phyloP scores from a whole-genome alignment of 2,113 vertebrate genomes.

The Archocentrus centrarchus region DNA sequence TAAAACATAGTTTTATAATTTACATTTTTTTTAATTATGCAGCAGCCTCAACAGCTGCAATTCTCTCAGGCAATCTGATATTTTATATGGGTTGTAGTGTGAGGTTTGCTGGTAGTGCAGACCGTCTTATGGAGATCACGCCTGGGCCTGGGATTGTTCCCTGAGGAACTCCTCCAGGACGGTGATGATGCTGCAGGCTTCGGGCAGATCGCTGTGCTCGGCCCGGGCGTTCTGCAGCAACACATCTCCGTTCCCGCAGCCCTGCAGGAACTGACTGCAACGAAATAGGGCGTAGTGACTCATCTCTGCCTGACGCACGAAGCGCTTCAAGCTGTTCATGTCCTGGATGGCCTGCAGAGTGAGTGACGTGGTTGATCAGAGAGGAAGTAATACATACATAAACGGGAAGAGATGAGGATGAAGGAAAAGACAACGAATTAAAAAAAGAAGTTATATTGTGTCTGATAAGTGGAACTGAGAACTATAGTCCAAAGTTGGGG shows the following conservation, averaged over 20 bases:
- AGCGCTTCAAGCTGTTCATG: constrained; percentile 97
- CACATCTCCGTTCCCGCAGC: constrained; percentile 93
- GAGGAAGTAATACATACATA: background rate
- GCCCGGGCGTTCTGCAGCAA: constrained; percentile 91
- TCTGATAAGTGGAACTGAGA: background rate
- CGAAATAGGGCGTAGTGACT: constrained; percentile 96
- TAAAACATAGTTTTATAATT: background rate
- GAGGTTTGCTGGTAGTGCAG: background rate
- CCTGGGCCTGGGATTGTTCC: constrained; percentile 74
- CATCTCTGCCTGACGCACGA: constrained; percentile 95
- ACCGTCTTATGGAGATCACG: background rate
- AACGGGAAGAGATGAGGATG: background rate
- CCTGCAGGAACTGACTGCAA: constrained; percentile 93
- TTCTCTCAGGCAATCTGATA: background rate
- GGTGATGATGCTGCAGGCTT: constrained; percentile 90
- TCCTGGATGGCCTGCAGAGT: constrained; percentile 93
- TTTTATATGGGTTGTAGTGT: constrained; percentile 10
- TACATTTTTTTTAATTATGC: background rate
- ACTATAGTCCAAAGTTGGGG: background rate
- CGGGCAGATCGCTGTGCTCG: constrained; percentile 92
- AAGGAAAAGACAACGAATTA: background rate
- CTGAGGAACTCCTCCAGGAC: constrained; percentile 95
- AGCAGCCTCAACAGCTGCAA: background rate
- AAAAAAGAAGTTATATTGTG: background rate
- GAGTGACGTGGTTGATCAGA: background rate